Conservation (phyloP, 1,140 invertebrate genomes). For the Drosophila nebulosa region DNA sequence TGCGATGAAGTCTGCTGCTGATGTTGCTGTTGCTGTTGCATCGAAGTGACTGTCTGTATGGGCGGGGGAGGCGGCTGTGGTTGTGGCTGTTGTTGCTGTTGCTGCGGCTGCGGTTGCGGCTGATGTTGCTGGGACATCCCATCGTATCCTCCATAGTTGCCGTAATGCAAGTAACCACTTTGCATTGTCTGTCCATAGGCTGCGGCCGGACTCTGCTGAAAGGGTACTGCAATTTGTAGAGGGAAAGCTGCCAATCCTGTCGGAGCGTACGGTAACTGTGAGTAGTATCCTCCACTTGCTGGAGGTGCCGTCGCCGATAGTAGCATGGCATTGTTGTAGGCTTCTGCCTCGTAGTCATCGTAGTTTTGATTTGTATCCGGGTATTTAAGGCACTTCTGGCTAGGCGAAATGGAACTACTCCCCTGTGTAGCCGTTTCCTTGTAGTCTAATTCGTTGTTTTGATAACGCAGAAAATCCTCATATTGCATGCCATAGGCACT, state of each 20-base stretch:
- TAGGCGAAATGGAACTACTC: constrained; percentile 34
- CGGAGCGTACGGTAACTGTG: constrained; percentile 63
- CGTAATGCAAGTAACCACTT: constrained; percentile 66
- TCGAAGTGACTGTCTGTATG: constrained; percentile 36
- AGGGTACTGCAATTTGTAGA: constrained; percentile 66
- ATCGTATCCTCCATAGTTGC: constrained; percentile 62
- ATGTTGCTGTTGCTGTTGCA: constrained; percentile 5
- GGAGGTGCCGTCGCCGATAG: constrained; percentile 38
- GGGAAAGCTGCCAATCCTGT: constrained; percentile 59
- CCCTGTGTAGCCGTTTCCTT: constrained; percentile 43
- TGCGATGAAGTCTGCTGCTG: constrained; percentile 30
- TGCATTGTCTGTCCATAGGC: constrained; percentile 62
- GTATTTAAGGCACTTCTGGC: constrained; percentile 87
- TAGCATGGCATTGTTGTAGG: constrained; percentile 82
- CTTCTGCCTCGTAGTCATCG: constrained; percentile 83
- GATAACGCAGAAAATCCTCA: constrained; percentile 73
- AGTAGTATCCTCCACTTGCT: constrained; percentile 60
- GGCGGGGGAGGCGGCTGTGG: constrained; percentile 23
- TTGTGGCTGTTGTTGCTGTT: constrained; percentile 22
- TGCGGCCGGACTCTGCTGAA: constrained; percentile 49
- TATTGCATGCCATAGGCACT: constrained; percentile 68
- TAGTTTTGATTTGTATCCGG: constrained; percentile 81
- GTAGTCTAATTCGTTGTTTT: constrained; percentile 59
- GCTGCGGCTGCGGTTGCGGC: constrained; percentile 15
- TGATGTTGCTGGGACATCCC: constrained; percentile 26